A percentile compares a stretch with the other conserved stretches of the same genome.
Conservation (phyloP, 2,888 invertebrate genomes). For the Eristalis intricaria region DNA sequence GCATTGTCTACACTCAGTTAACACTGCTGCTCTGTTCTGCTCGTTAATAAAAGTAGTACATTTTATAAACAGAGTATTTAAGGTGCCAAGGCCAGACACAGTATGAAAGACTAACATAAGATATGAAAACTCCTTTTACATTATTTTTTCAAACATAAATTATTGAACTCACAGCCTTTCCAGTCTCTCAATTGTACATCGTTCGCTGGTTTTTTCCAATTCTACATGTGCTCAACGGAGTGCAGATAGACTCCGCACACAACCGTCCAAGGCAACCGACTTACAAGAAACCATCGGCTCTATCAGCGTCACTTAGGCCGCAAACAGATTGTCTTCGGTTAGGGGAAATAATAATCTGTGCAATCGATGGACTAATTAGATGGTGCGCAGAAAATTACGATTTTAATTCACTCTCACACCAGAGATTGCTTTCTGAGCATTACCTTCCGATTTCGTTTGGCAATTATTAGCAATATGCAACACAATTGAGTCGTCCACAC, state of each 20-base stretch:
- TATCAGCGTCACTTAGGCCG: background rate
- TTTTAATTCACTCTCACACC: constrained; percentile 55
- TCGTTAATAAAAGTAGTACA: too few relatives aligned
- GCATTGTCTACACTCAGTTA: too few relatives aligned
- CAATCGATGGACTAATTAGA: constrained; percentile 65
- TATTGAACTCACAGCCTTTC: constrained; percentile 7
- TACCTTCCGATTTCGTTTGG: constrained; percentile 54
- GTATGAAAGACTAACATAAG: too few relatives aligned
- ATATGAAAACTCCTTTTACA: background rate
- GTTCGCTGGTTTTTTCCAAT: constrained; percentile 30
- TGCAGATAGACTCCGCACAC: background rate
- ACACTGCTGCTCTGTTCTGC: too few relatives aligned
- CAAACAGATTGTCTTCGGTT: constrained; percentile 38
- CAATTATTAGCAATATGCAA: constrained; percentile 48
- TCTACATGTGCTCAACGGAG: background rate
- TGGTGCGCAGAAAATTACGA: constrained; percentile 44
- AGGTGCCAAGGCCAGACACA: too few relatives aligned
- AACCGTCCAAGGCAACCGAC: constrained; percentile 22
- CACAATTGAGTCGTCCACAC: constrained; percentile 61
- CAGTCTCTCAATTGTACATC: background rate
- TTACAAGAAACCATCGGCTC: constrained; percentile 43
- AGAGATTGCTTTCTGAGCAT: constrained; percentile 46
- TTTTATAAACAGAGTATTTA: too few relatives aligned
- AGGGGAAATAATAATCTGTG: constrained; percentile 40
- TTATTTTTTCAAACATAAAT: background rate